Evolutionary conservation across 2,113 vertebrate species (phyloP).

Genomic region (Salminus brasiliensis): DNA sequence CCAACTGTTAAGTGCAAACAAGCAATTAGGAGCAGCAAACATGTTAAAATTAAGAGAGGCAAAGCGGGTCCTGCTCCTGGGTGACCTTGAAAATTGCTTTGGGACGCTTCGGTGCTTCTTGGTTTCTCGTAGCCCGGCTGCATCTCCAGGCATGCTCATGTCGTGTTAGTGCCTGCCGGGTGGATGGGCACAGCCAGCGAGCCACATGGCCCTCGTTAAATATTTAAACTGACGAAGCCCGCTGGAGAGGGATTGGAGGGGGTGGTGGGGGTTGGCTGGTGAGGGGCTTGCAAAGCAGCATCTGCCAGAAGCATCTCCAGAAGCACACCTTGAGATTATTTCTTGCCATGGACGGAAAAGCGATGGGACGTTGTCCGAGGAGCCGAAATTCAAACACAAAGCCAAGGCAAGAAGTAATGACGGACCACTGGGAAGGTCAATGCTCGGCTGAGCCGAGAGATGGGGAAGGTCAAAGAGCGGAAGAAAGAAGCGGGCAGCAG

Average conservation of each 20-base stretch:
- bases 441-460: conserved; percentile 50
- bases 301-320: conserved; percentile 25
- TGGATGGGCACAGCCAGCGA: background rate
- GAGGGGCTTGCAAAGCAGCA: background rate
- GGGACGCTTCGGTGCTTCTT: conserved; percentile 25
- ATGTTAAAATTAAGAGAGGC: conserved; percentile 6
- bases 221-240: conserved; percentile 35
- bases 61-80: conserved; percentile 28
- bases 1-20: conserved; percentile 42
- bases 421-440: conserved; percentile 47
- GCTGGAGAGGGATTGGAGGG: background rate
- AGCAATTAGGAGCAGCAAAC: conserved; percentile 42
- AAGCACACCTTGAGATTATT: conserved; percentile 12
- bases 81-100: conserved; percentile 47
- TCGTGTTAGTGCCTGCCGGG: conserved; percentile 39
- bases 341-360: conserved; percentile 20
- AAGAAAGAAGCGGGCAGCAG: conserved; percentile 24
- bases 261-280: background rate
- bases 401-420: conserved; percentile 40
- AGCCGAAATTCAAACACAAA: conserved; percentile 47
- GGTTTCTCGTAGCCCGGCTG: background rate
- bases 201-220: conserved; percentile 39
- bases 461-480: conserved; percentile 33
- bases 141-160: conserved; percentile 27
- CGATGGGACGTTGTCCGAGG: conserved; percentile 2